A percentile compares a stretch with the other conserved stretches of the same genome.
These are phyloP conservation scores for Zosterops borbonicus DNA, from an alignment of 2,113 vertebrate species.

Conservation along the genomic window DNA sequence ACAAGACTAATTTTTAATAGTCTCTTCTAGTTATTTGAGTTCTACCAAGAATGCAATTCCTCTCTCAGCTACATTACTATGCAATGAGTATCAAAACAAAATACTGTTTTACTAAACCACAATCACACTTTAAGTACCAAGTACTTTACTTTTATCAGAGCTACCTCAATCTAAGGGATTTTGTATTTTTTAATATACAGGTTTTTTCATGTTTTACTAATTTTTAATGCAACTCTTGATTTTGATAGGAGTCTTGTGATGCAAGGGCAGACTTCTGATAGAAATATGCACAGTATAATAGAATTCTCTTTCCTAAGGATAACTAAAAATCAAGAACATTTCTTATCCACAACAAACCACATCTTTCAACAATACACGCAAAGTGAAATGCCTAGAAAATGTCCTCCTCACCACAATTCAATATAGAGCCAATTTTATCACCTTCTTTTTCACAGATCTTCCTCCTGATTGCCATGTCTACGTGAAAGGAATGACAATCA, in stretches of 20 bases:
- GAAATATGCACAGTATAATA: rapidly evolving
- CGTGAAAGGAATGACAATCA: not conserved
- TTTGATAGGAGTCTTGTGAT: not conserved
- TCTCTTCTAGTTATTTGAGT: not conserved
- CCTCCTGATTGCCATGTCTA: not conserved
- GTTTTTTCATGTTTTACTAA: not conserved
- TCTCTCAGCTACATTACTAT: not conserved
- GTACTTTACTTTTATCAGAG: not conserved
- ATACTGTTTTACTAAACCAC: not conserved
- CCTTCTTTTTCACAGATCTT: not conserved
- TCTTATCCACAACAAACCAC: not conserved
- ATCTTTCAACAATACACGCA: not conserved
- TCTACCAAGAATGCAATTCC: not conserved
- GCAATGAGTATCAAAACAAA: not conserved
- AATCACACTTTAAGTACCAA: not conserved
- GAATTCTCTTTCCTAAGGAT: not conserved
- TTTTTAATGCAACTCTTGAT: not conserved
- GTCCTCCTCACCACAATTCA: not conserved
- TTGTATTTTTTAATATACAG: rapidly evolving
- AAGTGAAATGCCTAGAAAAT: not conserved
- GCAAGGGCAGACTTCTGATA: not conserved
- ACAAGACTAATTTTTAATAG: not conserved
- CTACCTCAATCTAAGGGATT: not conserved
- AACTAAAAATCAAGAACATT: not conserved
- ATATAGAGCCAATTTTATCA: not conserved